These are phyloP conservation scores for Phaenicophaeus curvirostris DNA, from an alignment of 2,797 vertebrate species.

Conservation along the genomic window DNA sequence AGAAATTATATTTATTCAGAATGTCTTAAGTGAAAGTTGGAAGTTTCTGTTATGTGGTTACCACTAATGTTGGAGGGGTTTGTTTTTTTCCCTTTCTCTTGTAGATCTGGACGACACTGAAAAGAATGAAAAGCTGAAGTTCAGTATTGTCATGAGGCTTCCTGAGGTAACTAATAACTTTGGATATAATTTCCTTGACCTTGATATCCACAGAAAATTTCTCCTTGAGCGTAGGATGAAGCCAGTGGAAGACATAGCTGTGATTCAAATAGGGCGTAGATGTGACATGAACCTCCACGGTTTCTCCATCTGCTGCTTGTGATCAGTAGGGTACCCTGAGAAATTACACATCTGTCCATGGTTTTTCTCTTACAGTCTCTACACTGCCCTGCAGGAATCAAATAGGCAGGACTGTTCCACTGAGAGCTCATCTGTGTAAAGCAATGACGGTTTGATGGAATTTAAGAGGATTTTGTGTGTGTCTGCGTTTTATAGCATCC, in stretches of 20 bases:
- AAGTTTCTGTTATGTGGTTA: background rate
- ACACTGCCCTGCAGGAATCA: background rate
- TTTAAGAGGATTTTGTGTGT: background rate
- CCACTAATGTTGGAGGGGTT: background rate
- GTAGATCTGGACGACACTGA: constrained; percentile 84
- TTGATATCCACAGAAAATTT: background rate
- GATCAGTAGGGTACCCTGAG: background rate
- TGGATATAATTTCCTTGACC: background rate
- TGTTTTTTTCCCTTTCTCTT: background rate
- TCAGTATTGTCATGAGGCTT: constrained; percentile 88
- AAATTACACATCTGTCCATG: background rate
- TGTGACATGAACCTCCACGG: background rate
- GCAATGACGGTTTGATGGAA: background rate
- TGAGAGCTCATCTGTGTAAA: background rate
- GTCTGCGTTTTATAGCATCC: background rate
- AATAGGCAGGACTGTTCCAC: background rate
- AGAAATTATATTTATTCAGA: background rate
- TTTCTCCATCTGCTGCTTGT: background rate
- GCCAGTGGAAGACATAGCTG: background rate
- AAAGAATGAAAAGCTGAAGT: constrained; percentile 88
- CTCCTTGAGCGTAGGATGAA: background rate
- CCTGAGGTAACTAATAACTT: constrained; percentile 82
- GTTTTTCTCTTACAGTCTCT: background rate
- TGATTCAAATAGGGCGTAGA: background rate
- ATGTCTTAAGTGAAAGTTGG: background rate